phyloP scores from a whole-genome alignment of 2,797 vertebrate species.

The Acipenser transmontanus region DNA sequence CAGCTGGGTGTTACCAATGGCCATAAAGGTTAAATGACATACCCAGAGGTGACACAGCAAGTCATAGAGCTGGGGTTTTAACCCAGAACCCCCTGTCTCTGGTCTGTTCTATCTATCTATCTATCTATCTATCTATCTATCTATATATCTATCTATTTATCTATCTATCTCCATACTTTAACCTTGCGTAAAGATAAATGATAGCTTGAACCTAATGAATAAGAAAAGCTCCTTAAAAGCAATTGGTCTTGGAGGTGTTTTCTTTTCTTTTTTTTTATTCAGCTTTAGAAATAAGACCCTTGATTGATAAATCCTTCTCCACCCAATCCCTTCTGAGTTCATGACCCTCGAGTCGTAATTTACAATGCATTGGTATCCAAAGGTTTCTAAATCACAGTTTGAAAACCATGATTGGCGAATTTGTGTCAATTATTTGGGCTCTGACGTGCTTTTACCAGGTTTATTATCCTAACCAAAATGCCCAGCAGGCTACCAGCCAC shows the following conservation, averaged over 20 bases:
- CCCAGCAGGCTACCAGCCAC: slow-evolving; percentile 53
- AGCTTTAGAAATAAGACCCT: slow-evolving; percentile 70
- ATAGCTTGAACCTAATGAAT: slow-evolving; percentile 64
- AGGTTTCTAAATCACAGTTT: slow-evolving; percentile 64
- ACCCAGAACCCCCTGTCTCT: no score
- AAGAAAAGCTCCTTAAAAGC: slow-evolving; percentile 62
- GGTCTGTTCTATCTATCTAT: no score
- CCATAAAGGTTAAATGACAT: no score
- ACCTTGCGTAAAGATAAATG: slow-evolving; percentile 42
- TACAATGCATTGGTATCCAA: slow-evolving; percentile 59
- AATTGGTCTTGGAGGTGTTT: slow-evolving; percentile 58
- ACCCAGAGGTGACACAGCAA: no score
- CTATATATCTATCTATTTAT: no score
- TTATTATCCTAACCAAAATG: slow-evolving; percentile 64
- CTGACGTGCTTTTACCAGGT: slow-evolving; percentile 66
- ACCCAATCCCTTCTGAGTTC: slow-evolving; percentile 57
- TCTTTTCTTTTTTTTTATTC: slow-evolving; percentile 65
- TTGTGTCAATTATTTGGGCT: slow-evolving; percentile 70
- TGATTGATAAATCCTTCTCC: slow-evolving; percentile 79
- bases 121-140: no score
- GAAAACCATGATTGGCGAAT: slow-evolving; percentile 69
- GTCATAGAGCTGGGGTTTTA: no score
- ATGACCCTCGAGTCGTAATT: slow-evolving; percentile 78
- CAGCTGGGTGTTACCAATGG: no score
- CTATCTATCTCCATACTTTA: no score